Conservation (phyloP, 1,140 invertebrate genomes). For the Calosoma granatense region DNA sequence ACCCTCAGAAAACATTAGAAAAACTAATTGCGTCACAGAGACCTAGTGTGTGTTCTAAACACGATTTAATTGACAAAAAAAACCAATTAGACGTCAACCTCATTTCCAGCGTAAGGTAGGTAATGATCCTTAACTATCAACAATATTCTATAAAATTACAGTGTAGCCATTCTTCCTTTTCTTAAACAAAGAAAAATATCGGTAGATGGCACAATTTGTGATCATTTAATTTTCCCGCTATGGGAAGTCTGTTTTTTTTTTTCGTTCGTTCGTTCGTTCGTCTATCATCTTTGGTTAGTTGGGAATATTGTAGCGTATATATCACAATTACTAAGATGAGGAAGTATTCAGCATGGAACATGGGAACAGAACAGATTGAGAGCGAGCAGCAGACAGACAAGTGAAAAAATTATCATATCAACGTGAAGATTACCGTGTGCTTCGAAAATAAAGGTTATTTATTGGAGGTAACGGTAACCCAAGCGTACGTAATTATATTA, state of each 20-base stretch:
- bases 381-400: no score
- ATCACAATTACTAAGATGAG: background rate
- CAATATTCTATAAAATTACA: background rate
- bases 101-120: background rate
- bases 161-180: no score
- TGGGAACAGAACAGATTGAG: no score
- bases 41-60: no score
- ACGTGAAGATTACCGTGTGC: background rate
- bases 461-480: background rate
- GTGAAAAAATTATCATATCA: background rate
- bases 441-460: background rate
- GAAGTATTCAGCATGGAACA: no score
- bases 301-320: no score
- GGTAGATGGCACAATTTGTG: background rate
- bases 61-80: no score
- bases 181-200: background rate
- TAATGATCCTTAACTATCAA: background rate
- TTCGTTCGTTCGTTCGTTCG: no score
- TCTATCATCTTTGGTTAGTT: no score
- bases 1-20: no score
- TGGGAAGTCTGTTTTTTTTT: background rate
- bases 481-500: background rate
- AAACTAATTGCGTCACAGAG: no score
- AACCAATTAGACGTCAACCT: background rate
- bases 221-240: background rate